These are phyloP conservation scores for Eilema caniola DNA, from an alignment of 2,888 invertebrate genomes.

Conservation along the genomic window DNA sequence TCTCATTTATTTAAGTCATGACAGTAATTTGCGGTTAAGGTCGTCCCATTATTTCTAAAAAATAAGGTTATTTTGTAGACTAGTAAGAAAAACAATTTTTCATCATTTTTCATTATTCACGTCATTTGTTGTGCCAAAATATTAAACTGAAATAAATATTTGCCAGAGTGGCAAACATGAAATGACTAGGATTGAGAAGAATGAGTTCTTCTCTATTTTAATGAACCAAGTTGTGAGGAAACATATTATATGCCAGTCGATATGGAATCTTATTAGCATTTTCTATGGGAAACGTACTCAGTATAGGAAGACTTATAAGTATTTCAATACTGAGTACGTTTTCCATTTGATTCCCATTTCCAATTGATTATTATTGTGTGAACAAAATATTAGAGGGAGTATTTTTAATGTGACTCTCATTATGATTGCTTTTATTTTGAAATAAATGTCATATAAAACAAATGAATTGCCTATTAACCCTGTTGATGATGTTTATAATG, in stretches of 20 bases:
- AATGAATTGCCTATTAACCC: background rate
- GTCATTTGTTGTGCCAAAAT: slow-evolving; percentile 58
- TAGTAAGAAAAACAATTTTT: slow-evolving; percentile 56
- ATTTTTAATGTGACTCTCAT: background rate
- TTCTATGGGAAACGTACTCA: background rate
- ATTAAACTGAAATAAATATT: slow-evolving; percentile 59
- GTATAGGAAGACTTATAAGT: no score
- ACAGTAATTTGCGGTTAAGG: slow-evolving; percentile 54
- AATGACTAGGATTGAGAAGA: background rate
- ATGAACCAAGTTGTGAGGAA: background rate
- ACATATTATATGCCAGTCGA: background rate
- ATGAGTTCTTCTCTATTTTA: background rate
- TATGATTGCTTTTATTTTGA: background rate
- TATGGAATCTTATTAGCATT: background rate
- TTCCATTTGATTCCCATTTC: no score
- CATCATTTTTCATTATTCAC: slow-evolving; percentile 47
- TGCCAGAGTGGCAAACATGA: slow-evolving; percentile 40
- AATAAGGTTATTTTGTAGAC: slow-evolving; percentile 24
- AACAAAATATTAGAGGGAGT: background rate
- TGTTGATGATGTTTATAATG: no score
- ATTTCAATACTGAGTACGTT: no score
- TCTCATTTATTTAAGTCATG: slow-evolving; percentile 59
- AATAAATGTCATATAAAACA: background rate
- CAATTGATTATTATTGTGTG: no score
- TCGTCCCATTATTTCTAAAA: slow-evolving; percentile 27